A percentile compares a stretch with the other conserved stretches of the same genome.
phyloP scores from a whole-genome alignment of 2,113 vertebrate genomes.

The Etheostoma spectabile region DNA sequence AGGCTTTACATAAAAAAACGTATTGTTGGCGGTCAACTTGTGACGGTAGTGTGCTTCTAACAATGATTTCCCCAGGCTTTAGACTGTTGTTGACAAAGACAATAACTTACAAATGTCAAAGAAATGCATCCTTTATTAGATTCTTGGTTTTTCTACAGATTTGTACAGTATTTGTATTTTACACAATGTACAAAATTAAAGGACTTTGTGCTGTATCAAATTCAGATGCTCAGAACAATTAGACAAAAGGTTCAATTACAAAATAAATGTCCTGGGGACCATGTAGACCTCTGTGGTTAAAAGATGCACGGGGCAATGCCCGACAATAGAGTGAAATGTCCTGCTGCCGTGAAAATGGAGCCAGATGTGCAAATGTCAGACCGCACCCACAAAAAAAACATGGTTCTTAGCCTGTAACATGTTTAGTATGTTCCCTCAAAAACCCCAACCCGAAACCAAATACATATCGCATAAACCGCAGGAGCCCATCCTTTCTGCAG shows the following conservation, averaged over 20 bases:
- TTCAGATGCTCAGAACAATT: slow-evolving; percentile 42
- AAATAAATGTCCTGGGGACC: slow-evolving; percentile 38
- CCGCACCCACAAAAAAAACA: neutral
- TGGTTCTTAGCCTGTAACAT: neutral
- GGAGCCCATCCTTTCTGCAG: neutral
- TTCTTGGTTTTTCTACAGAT: slow-evolving; percentile 33
- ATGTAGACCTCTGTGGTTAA: slow-evolving; percentile 7
- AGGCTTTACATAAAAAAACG: neutral
- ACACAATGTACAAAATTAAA: slow-evolving; percentile 75
- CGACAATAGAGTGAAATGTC: slow-evolving; percentile 6
- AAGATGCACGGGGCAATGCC: neutral
- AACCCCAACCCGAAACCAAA: slow-evolving; percentile 22
- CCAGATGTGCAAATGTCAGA: slow-evolving; percentile 39
- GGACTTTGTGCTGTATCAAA: slow-evolving; percentile 59
- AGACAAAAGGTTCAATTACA: slow-evolving; percentile 34
- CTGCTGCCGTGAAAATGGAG: neutral
- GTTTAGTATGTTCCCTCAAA: slow-evolving; percentile 7
- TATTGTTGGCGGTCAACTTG: neutral
- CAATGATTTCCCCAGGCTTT: neutral
- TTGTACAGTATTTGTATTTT: slow-evolving; percentile 65
- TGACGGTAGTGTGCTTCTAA: neutral
- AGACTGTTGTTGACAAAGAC: neutral
- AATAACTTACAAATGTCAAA: slow-evolving; percentile 14
- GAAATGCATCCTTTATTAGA: slow-evolving; percentile 58
- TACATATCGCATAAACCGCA: neutral